Conservation (phyloP, 2,797 vertebrate species). For the Bradypodion pumilum region DNA sequence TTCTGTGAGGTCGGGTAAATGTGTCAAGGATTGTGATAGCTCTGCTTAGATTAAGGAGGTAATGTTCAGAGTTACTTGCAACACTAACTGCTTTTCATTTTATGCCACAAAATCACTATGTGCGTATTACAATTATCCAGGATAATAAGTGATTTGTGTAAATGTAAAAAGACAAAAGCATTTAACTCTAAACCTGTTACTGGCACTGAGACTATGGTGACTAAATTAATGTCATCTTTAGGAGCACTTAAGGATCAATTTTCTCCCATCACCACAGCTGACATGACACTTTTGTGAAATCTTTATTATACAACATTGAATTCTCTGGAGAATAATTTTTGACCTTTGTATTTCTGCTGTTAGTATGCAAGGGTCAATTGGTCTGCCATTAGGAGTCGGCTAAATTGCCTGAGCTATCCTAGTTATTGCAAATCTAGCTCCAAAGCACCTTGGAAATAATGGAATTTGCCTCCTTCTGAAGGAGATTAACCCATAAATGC, state of each 20-base stretch:
- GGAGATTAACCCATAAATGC: background rate
- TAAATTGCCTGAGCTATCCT: conserved; percentile 16
- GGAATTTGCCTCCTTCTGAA: background rate
- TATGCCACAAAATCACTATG: background rate
- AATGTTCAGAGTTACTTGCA: background rate
- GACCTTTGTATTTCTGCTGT: conserved; percentile 5
- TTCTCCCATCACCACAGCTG: background rate
- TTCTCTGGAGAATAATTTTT: conserved; percentile 11
- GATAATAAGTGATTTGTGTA: conserved; percentile 4
- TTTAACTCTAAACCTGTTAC: conserved; percentile 11
- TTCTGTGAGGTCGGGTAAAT: background rate
- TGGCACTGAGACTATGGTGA: conserved; percentile 1
- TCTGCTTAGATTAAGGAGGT: background rate
- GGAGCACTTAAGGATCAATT: conserved; percentile 15
- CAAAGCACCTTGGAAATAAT: background rate
- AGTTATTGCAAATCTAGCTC: conserved; percentile 10
- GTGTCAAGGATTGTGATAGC: background rate
- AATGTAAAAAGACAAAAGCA: background rate
- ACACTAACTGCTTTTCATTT: background rate
- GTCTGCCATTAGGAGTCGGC: background rate
- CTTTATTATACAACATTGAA: conserved; percentile 22
- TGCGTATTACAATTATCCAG: background rate
- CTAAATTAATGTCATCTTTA: conserved; percentile 16
- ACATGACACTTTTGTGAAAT: conserved; percentile 12
- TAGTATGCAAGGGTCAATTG: conserved; percentile 8